These are phyloP conservation scores for Anoncus sp. DNA, from an alignment of 2,888 invertebrate genomes.

Conservation along the genomic window DNA sequence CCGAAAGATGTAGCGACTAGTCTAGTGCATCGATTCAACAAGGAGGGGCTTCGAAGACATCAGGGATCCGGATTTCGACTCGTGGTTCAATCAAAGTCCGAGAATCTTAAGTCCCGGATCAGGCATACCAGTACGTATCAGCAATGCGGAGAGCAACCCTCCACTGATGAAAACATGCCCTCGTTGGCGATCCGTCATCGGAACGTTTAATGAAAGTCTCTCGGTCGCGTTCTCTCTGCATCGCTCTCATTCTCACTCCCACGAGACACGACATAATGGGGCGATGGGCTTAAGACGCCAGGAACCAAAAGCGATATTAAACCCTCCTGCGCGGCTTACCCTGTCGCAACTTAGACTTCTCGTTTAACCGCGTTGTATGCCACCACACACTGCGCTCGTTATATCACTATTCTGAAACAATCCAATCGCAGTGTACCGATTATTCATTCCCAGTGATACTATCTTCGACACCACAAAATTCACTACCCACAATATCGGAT, in stretches of 20 bases:
- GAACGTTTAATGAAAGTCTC: conserved; percentile 79
- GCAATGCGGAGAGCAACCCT: conserved; percentile 42
- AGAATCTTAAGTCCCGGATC: conserved; percentile 46
- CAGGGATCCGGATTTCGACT: conserved; percentile 37
- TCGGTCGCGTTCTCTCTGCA: conserved; percentile 57
- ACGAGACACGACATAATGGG: conserved; percentile 43
- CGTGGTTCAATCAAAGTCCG: conserved; percentile 52
- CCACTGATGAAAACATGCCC: conserved; percentile 60
- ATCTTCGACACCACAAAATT: conserved; percentile 16
- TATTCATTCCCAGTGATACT: not conserved
- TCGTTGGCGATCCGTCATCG: conserved; percentile 77
- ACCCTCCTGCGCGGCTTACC: conserved; percentile 73
- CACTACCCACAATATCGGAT: not conserved
- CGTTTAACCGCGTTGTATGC: conserved; percentile 64
- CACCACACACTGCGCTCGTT: conserved; percentile 31
- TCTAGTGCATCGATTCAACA: conserved; percentile 19
- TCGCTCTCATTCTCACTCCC: too few relatives aligned
- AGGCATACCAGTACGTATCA: conserved; percentile 1
- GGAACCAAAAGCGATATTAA: conserved; percentile 73
- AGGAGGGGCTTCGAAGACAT: conserved; percentile 19
- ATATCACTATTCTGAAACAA: not conserved
- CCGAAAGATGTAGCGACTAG: not conserved
- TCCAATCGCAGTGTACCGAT: conserved; percentile 26
- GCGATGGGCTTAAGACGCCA: conserved; percentile 63
- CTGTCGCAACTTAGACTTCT: conserved; percentile 68